Evolutionary conservation across 2,888 invertebrate genomes (phyloP), one percentile per base, ranked within the genome.

Genomic region (Melikaiella ostensackeni): DNA sequence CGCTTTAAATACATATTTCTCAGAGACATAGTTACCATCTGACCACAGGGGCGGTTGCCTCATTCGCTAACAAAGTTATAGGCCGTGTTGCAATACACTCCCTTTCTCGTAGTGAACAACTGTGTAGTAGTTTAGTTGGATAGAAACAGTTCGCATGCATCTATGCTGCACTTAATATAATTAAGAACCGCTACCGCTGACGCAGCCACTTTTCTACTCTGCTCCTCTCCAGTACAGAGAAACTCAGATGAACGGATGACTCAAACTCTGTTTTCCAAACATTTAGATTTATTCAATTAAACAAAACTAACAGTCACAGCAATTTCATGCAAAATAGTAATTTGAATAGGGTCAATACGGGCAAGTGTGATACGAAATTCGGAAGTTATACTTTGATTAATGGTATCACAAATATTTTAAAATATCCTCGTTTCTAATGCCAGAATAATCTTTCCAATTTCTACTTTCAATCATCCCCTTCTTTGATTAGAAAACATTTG

Each of bases 61-160:
- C 86, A 86, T 86, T 88, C 81, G 79, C 83, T 89, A 90, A 90
- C 88, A 87, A 82, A 80, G 86, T 91, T 90, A 90, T 81, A 74
- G n/a, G 70, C 70, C 50, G 33, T 33, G 70, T 55, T 21, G 70
- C 21, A 33, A 70, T 70, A 70, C 21, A 70, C 70, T 55, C 50
- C 70, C 46, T 70, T 70, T 70, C 70, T 70, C 30, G 30, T 27
- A 75, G 75, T 62, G 82, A 80, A 73, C 80, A 77, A 75, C 21
- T 76, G 70, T 74, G 74, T 57, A 80, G 77, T 82, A 80, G 82
- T 83, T 86, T 79, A 79, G 79, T 82, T 80, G 70, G 50, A 80
- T 81, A 79, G 81, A 81, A 77, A 81, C 82, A 80, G 87, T 83
- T 85, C 79, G 84, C 83, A 77, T 83, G 83, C 83, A 83, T 84